A percentile compares a stretch with the other conserved stretches of the same genome.
Conservation (phyloP, 2,113 vertebrate genomes). For the Zeus faber region DNA sequence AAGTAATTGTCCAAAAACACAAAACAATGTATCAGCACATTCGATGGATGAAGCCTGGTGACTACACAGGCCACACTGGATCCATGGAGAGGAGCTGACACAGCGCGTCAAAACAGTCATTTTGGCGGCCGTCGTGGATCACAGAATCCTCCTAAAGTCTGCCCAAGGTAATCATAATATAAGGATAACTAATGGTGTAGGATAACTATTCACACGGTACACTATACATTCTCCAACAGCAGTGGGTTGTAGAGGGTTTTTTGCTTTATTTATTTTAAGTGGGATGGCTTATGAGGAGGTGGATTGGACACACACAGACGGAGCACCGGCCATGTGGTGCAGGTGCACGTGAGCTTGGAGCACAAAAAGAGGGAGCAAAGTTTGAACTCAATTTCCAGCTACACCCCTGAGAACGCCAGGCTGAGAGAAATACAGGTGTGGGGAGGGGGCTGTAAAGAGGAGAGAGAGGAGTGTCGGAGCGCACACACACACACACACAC, state of each 20-base stretch:
- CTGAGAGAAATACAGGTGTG: constrained; percentile 49
- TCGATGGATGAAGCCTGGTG: constrained; percentile 49
- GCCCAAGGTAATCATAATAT: constrained; percentile 51
- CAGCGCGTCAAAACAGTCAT: constrained; percentile 37
- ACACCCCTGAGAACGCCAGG: constrained; percentile 69
- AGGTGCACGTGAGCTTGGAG: constrained; percentile 46
- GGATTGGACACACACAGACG: constrained; percentile 50
- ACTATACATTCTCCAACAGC: constrained; percentile 75
- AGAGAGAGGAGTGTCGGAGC: constrained; percentile 23
- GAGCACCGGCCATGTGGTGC: constrained; percentile 47
- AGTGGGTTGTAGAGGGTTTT: constrained; percentile 47
- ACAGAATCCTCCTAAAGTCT: constrained; percentile 53
- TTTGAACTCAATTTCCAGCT: constrained; percentile 49
- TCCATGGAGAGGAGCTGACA: constrained; percentile 35
- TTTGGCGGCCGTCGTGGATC: constrained; percentile 52
- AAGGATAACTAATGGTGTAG: constrained; percentile 50
- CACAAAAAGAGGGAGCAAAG: constrained; percentile 33
- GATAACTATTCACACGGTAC: constrained; percentile 52
- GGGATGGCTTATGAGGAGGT: constrained; percentile 65
- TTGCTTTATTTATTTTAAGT: constrained; percentile 27
- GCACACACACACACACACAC: constrained; percentile 27
- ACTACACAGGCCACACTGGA: constrained; percentile 27
- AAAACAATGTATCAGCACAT: constrained; percentile 61
- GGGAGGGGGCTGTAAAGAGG: constrained; percentile 11
- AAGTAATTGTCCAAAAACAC: constrained; percentile 56